A percentile compares a stretch with the other conserved stretches of the same genome.
Conservation (phyloP, 2,113 vertebrate genomes). For the Mesoclemmys tuberculata region DNA sequence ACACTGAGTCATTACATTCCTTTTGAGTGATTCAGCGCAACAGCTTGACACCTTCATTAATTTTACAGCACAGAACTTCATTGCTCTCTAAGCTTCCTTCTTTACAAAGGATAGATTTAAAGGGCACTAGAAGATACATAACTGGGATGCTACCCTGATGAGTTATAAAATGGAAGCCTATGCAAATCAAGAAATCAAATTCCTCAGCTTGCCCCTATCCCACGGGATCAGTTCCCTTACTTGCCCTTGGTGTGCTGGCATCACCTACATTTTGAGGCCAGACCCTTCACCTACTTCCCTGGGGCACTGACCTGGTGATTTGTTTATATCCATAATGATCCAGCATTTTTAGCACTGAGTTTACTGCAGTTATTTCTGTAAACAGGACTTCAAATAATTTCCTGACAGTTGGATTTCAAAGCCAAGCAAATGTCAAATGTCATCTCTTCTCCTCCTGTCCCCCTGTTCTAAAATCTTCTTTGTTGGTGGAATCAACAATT, state of each 20-base stretch:
- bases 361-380: slow-evolving; percentile 58
- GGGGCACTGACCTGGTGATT: slow-evolving; percentile 26
- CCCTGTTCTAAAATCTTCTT: slow-evolving; percentile 71
- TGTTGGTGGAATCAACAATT: slow-evolving; percentile 74
- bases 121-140: slow-evolving; percentile 11
- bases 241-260: background rate
- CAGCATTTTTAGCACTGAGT: slow-evolving; percentile 44
- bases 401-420: slow-evolving; percentile 75
- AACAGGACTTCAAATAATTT: slow-evolving; percentile 66
- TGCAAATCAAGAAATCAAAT: background rate
- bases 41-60: slow-evolving; percentile 71
- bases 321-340: slow-evolving; percentile 32
- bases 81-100: slow-evolving; percentile 48
- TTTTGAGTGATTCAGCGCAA: slow-evolving; percentile 67
- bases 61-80: slow-evolving; percentile 46
- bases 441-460: slow-evolving; percentile 36
- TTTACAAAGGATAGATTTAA: slow-evolving; percentile 16
- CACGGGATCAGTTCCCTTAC: background rate
- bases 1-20: slow-evolving; percentile 70
- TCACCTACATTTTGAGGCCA: background rate
- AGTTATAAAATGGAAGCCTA: background rate
- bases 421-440: slow-evolving; percentile 62
- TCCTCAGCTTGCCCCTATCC: background rate
- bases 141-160: background rate
- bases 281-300: background rate